Conservation (phyloP, 2,113 vertebrate genomes). For the Paramisgurnus dabryanus region DNA sequence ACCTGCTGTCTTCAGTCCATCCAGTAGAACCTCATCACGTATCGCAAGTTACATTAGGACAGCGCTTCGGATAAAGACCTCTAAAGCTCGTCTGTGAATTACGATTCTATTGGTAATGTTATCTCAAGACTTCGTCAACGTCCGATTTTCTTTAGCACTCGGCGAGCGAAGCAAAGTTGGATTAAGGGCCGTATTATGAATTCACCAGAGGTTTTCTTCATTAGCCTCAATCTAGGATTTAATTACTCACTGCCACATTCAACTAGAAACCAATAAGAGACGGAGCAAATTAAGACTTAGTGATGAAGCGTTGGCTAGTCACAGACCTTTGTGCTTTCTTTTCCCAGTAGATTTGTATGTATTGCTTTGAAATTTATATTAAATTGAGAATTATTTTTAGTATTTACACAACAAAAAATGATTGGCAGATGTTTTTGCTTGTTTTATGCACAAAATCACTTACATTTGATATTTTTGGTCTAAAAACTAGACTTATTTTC, state of each 20-base stretch:
- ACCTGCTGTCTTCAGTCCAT: not conserved
- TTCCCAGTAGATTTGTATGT: not conserved
- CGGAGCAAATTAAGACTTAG: not conserved
- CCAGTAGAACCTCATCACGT: not conserved
- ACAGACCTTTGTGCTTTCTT: not conserved
- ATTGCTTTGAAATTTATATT: not conserved
- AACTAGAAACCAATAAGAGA: conserved; percentile 12
- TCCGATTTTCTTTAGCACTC: not conserved
- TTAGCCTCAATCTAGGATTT: conserved; percentile 24
- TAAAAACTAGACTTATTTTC: no score
- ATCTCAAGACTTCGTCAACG: not conserved
- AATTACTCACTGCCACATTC: conserved; percentile 12
- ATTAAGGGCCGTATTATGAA: not conserved
- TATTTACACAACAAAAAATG: no score
- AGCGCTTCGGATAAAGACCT: not conserved
- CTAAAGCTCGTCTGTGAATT: conserved; percentile 1
- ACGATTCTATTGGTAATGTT: not conserved
- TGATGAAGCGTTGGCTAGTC: conserved; percentile 1
- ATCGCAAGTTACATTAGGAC: not conserved
- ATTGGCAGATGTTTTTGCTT: no score
- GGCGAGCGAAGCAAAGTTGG: conserved; percentile 2
- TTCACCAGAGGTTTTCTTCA: conserved; percentile 12
- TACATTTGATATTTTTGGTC: no score
- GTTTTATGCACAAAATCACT: no score
- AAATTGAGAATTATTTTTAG: no score